Evolutionary conservation across 2,797 vertebrate genomes (phyloP).

Genomic region (Hoplostethus atlanticus): DNA sequence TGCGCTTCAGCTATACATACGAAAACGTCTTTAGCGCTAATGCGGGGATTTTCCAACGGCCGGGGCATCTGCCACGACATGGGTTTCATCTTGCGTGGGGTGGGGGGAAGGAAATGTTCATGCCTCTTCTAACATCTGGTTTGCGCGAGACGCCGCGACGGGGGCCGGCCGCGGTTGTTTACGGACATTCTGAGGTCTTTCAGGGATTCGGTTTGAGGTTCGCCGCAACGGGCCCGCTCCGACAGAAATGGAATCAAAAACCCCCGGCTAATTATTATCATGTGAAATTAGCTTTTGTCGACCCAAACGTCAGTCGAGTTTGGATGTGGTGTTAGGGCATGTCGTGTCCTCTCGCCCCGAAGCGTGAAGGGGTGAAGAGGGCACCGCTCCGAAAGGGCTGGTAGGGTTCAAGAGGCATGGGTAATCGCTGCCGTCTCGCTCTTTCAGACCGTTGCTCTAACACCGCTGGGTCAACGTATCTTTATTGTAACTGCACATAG

Average conservation of each 20-base stretch:
- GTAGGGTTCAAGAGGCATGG: slow-evolving; percentile 40
- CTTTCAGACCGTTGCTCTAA: slow-evolving; percentile 37
- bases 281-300: slow-evolving; percentile 37
- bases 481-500: slow-evolving; percentile 41
- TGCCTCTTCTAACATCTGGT: slow-evolving; percentile 69
- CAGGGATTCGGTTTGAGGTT: slow-evolving; percentile 41
- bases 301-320: slow-evolving; percentile 14
- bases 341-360: slow-evolving; percentile 6
- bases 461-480: slow-evolving; percentile 54
- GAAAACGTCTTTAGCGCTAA: slow-evolving; percentile 35
- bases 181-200: slow-evolving; percentile 55
- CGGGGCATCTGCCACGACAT: slow-evolving; percentile 44
- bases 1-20: slow-evolving; percentile 23
- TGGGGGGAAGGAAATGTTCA: slow-evolving; percentile 29
- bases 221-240: slow-evolving; percentile 33
- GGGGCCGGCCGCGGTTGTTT: slow-evolving; percentile 51
- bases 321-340: slow-evolving; percentile 27
- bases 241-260: slow-evolving; percentile 48
- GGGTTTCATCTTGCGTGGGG: slow-evolving; percentile 36
- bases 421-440: slow-evolving; percentile 46
- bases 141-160: slow-evolving; percentile 43
- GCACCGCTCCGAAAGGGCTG: slow-evolving; percentile 18
- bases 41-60: slow-evolving; percentile 67
- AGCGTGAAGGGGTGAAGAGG: slow-evolving; percentile 26
- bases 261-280: slow-evolving; percentile 61